Base-by-base conservation (phyloP, 2,888 invertebrate species). In the Agonum fuliginosum region DNA sequence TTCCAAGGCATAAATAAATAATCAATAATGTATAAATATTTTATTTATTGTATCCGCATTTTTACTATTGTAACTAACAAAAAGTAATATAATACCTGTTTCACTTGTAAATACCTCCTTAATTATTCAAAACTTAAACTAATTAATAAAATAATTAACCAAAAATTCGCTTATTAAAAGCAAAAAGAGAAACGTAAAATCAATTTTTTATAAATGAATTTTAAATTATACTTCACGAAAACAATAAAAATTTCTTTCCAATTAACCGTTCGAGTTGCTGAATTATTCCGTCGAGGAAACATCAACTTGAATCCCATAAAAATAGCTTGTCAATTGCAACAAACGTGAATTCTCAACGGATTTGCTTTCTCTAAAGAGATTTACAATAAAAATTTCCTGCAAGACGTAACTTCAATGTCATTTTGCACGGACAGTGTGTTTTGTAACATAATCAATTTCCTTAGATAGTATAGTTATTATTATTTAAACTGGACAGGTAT, bases 351-450 rank as follows among this genome's bases (percentile, higher is more conserved):
- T 48, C 19, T 17, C 48, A 48, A 3, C 48, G 30, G 30, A 62
- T 30, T 17, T 62, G 20, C 58, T 62, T 62, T 62, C 58, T 30
- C 58, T 17, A 34, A 1, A 27, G 14, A 62, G 5, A 27, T 6
- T 20, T 48, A 14, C 20, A 24, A 54, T 12, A 14, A 62, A 12
- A 24, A 4, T 62, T 30, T 30, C 58, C 58, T 14, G 58, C 12
- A 62, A 30, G 20, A 62, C 30, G 14, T 12, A 22, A 22, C 10
- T 27, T 62, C 58, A 62, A 62, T 62, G 58, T 62, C 58, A 54
- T n/a, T 12, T 24, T 54, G 27, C 20, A 54, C 12, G 54, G 54
- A 37, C 0, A 37, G 12, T 37, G 37, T 6, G 4, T 62, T 2
- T 62, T 62, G 17, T 17, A 62, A 62, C 27, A 62, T 30, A 10